Evolutionary conservation across 2,888 invertebrate species (phyloP).

Genomic region (Phania funesta): DNA sequence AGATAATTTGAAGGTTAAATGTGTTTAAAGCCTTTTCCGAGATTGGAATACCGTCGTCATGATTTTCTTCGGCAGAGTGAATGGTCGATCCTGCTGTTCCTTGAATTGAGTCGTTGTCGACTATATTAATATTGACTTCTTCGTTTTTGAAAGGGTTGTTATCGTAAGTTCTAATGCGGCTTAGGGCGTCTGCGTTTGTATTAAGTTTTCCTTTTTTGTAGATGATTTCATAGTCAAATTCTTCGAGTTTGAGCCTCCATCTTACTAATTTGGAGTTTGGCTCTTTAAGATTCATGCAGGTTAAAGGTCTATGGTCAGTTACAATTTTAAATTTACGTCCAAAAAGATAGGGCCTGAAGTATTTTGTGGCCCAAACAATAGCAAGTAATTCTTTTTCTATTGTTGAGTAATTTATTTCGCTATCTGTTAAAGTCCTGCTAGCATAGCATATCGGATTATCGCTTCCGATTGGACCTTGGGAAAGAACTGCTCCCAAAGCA

Average conservation of each 20-base stretch:
- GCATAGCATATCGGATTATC: slow-evolving; percentile 71
- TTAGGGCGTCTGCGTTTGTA: not conserved
- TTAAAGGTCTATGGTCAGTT: slow-evolving; percentile 3
- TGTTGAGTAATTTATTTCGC: slow-evolving; percentile 70
- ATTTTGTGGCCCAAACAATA: slow-evolving; percentile 15
- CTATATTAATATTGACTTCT: not conserved
- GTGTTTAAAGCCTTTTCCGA: slow-evolving; percentile 65
- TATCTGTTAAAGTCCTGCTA: slow-evolving; percentile 67
- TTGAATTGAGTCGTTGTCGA: slow-evolving; percentile 38
- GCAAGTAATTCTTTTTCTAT: slow-evolving; percentile 48
- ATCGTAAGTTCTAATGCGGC: not conserved
- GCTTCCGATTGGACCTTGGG: slow-evolving; percentile 70
- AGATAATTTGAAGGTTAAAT: slow-evolving; percentile 47
- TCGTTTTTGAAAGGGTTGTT: not conserved
- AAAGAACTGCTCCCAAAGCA: slow-evolving; percentile 71
- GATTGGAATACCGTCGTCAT: not conserved
- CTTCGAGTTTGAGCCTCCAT: slow-evolving; percentile 14
- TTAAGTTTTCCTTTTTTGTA: not conserved
- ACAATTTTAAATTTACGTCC: not conserved
- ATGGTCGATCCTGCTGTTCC: slow-evolving; percentile 41
- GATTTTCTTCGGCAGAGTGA: slow-evolving; percentile 29
- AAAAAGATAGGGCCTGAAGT: not conserved
- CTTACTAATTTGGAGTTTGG: slow-evolving; percentile 26
- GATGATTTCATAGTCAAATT: not conserved
- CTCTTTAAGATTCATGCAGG: not conserved